These are phyloP conservation scores for Ornithorhynchus anatinus DNA, from an alignment of 2,113 vertebrate species.

Conservation along the genomic window DNA sequence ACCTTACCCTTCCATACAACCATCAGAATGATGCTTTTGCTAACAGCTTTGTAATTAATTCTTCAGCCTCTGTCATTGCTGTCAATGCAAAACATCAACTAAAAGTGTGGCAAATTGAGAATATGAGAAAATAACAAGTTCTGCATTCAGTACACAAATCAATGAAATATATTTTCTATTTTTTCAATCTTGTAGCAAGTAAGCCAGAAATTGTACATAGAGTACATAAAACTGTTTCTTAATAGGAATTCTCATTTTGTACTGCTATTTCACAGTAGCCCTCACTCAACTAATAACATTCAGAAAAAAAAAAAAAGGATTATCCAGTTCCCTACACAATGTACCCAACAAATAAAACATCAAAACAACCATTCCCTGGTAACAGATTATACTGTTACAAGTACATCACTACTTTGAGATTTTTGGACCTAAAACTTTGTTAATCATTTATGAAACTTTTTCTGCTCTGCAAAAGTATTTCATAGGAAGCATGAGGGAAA, in stretches of 20 bases:
- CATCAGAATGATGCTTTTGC: too few species aligned
- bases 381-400: constrained; percentile 39
- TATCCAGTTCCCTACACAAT: constrained; percentile 48
- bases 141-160: too few species aligned
- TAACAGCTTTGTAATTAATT: too few species aligned
- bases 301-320: constrained; percentile 14
- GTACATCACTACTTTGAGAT: constrained; percentile 20
- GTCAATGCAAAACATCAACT: too few species aligned
- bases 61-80: too few species aligned
- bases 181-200: too few species aligned
- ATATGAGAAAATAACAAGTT: too few species aligned
- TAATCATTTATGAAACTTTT: constrained; percentile 55
- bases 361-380: constrained; percentile 29
- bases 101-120: too few species aligned
- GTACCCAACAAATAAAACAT: constrained; percentile 33
- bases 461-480: constrained; percentile 35
- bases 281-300: constrained; percentile 13
- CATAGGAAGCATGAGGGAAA: too few species aligned
- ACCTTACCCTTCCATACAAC: too few species aligned
- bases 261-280: constrained; percentile 9
- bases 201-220: constrained; percentile 14
- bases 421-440: constrained; percentile 54
- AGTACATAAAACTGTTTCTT: neutral
- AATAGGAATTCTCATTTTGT: constrained; percentile 19
- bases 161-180: too few species aligned